These are phyloP conservation scores for Notothenia coriiceps DNA, from an alignment of 2,113 vertebrate species.

Conservation along the genomic window DNA sequence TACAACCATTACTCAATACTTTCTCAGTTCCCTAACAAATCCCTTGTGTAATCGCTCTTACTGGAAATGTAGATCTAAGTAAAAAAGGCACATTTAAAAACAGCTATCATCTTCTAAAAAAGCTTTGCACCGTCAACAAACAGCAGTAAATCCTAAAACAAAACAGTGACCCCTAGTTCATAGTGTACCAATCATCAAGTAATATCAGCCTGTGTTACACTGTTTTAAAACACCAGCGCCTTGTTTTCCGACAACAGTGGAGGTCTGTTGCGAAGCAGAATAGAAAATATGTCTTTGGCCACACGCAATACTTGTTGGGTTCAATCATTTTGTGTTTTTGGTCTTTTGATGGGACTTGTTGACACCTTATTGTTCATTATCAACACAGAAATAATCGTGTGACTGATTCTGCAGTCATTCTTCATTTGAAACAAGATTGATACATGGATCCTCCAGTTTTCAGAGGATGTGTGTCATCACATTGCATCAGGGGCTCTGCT, in stretches of 20 bases:
- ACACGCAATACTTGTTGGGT: neutral
- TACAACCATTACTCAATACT: neutral
- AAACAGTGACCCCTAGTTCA: neutral
- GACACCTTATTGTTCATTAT: too few relatives aligned
- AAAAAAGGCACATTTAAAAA: neutral
- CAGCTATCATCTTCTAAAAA: neutral
- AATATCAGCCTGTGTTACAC: too few relatives aligned
- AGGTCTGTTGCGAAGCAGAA: neutral
- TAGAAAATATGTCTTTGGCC: neutral
- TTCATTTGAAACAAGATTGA: slow-evolving; percentile 1
- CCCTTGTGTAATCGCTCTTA: too few relatives aligned
- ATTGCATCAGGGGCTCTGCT: slow-evolving; percentile 36
- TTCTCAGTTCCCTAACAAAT: neutral
- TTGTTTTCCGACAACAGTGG: too few relatives aligned
- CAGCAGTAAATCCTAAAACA: neutral
- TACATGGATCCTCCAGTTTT: neutral
- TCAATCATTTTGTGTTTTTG: neutral
- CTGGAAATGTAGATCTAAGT: neutral
- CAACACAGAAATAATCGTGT: too few relatives aligned
- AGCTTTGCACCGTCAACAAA: neutral
- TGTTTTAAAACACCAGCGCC: too few relatives aligned
- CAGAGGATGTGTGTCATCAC: slow-evolving; percentile 29
- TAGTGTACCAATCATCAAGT: neutral
- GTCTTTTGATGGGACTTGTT: slow-evolving; percentile 21
- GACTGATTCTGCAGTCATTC: too few relatives aligned